These are phyloP conservation scores for Eretmocerus hayati DNA, from an alignment of 2,888 invertebrate species.

Conservation along the genomic window DNA sequence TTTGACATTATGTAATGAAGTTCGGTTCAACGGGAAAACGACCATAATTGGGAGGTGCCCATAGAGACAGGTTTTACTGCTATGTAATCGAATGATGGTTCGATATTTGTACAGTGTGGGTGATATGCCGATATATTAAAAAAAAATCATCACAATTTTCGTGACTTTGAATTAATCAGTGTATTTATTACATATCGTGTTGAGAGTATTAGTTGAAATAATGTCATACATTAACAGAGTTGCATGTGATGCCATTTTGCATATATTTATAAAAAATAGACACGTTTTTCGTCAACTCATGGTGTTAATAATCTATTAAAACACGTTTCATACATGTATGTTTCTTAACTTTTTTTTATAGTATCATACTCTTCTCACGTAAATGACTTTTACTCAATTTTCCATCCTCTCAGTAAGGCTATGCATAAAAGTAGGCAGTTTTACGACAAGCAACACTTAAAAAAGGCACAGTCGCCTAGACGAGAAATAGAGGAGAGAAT, in stretches of 20 bases:
- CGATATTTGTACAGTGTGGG: too few species aligned
- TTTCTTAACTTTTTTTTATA: conserved; percentile 10
- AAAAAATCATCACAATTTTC: conserved; percentile 3
- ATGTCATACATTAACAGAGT: conserved; percentile 13
- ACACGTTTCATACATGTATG: conserved; percentile 14
- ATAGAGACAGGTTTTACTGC: too few species aligned
- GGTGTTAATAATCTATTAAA: conserved; percentile 15
- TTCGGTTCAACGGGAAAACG: too few species aligned
- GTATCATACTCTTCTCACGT: conserved; percentile 13
- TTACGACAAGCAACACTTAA: conserved; percentile 20
- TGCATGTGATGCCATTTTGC: conserved; percentile 17
- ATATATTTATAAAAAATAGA: conserved; percentile 21
- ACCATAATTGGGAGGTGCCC: too few species aligned
- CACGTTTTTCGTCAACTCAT: conserved; percentile 17
- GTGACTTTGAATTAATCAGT: conserved; percentile 13
- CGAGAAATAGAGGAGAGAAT: conserved; percentile 17
- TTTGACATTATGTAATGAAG: too few species aligned
- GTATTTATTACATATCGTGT: conserved; percentile 15
- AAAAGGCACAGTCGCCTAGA: conserved; percentile 23
- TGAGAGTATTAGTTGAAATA: conserved; percentile 10
- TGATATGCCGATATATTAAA: too few species aligned
- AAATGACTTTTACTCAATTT: conserved; percentile 18
- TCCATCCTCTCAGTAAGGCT: conserved; percentile 15
- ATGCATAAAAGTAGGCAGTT: conserved; percentile 21
- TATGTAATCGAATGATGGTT: too few species aligned